phyloP scores from a whole-genome alignment of 1,140 invertebrate species.

The Venturia canescens region DNA sequence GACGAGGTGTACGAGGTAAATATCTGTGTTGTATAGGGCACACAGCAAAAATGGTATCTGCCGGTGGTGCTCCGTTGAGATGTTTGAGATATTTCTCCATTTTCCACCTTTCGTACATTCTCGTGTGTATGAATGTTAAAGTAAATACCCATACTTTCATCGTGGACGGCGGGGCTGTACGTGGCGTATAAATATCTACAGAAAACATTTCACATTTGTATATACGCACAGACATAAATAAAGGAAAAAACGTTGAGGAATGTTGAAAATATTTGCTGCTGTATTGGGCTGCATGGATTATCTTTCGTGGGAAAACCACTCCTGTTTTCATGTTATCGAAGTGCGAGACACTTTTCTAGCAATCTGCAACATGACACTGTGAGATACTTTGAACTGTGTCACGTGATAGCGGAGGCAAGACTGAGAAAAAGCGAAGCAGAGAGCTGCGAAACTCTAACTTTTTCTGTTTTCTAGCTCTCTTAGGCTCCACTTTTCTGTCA shows the following conservation, averaged over 20 bases:
- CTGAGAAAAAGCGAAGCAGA: slow-evolving; percentile 6
- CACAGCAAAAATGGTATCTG: slow-evolving; percentile 50
- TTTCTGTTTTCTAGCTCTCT: neutral
- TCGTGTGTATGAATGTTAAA: neutral
- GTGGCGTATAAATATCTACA: neutral
- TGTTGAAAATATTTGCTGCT: slow-evolving; percentile 56
- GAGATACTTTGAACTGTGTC: slow-evolving; percentile 38
- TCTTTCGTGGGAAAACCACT: slow-evolving; percentile 19
- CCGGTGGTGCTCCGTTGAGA: slow-evolving; percentile 46
- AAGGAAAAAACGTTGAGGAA: too few species aligned
- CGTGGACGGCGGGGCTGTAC: neutral
- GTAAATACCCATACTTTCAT: neutral
- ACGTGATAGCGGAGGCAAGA: neutral
- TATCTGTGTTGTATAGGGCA: neutral
- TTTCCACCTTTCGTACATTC: neutral
- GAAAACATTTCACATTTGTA: neutral
- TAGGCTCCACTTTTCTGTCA: neutral
- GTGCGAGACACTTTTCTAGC: slow-evolving; percentile 58
- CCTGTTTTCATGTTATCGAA: slow-evolving; percentile 42
- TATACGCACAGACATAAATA: too few species aligned
- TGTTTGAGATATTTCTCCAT: slow-evolving; percentile 58
- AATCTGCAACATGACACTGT: slow-evolving; percentile 37
- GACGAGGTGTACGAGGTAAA: neutral
- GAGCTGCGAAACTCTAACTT: neutral
- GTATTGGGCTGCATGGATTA: slow-evolving; percentile 40